Percentiles rank a stretch among this genome's conserved stretches.
phyloP scores from a whole-genome alignment of 2,888 invertebrate species.

The Azorinus chamasolen region DNA sequence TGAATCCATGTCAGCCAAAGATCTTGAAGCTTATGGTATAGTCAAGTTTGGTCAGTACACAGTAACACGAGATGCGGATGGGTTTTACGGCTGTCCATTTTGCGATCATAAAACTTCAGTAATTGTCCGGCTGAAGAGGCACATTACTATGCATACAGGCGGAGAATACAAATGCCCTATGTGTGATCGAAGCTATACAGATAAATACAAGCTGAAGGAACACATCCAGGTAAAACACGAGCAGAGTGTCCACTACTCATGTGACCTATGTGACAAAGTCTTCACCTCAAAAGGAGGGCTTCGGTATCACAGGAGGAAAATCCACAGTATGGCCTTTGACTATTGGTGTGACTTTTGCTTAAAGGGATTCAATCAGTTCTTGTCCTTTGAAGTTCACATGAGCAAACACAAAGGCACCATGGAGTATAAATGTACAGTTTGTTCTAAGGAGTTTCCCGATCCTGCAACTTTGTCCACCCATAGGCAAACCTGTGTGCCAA shows the following conservation, averaged over 20 bases:
- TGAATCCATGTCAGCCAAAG: constrained; percentile 9
- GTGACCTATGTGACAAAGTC: constrained; percentile 50
- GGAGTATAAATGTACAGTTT: constrained; percentile 49
- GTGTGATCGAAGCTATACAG: constrained; percentile 52
- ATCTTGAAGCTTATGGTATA: constrained; percentile 15
- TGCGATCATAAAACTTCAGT: constrained; percentile 45
- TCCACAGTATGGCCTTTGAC: constrained; percentile 47
- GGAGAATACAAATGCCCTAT: constrained; percentile 41
- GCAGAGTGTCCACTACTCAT: constrained; percentile 51
- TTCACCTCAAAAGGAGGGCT: constrained; percentile 63
- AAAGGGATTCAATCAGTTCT: constrained; percentile 54
- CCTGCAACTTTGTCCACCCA: constrained; percentile 52
- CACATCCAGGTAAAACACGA: constrained; percentile 60
- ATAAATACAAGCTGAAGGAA: constrained; percentile 52
- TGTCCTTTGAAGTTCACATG: constrained; percentile 49
- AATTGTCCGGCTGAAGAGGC: constrained; percentile 34
- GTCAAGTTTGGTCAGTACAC: constrained; percentile 15
- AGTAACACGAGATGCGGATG: neutral
- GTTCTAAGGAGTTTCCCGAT: constrained; percentile 48
- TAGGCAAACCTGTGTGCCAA: constrained; percentile 34
- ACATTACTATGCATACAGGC: constrained; percentile 55
- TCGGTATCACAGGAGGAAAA: constrained; percentile 51
- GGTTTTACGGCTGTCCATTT: constrained; percentile 23
- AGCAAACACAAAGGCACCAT: constrained; percentile 46
- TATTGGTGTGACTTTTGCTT: constrained; percentile 59